Base-by-base conservation (phyloP, 2,113 vertebrate genomes). In the Oreotrochilus melanogaster region DNA sequence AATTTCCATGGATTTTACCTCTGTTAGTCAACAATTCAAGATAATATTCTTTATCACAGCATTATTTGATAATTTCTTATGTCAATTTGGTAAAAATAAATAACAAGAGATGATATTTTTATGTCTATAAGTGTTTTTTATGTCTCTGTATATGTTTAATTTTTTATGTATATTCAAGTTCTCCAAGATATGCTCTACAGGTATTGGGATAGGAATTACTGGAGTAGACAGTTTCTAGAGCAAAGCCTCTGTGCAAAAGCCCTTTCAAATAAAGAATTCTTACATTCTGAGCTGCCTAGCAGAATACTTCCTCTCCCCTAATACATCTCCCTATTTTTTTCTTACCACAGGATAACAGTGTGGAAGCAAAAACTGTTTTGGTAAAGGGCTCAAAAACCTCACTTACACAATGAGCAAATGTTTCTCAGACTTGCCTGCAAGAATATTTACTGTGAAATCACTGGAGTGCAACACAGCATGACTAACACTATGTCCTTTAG, bases 371-470 rank as follows among this genome's bases (percentile, higher is more conserved):
- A 84, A 51, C 57, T 5, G 1, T 48, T 35, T 30, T 88, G 25
- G 37, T 60, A 54, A 82, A 86, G 23, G 57, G 48, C 48, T 58
- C 23, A 61, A 28, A 81, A 89, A 91, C 50, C 69, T 51, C 15
- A 60, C 35, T 93, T 93, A 33, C 0, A 81, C 1, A 4, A 78
- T 35, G 24, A 71, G 56, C 39, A 92, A 93, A 60, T 65, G 27
- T 69, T 95, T 92, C 62, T 91, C 70, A 89, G 53, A 35, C 28
- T 75, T 0, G 1, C 28, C 87, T 91, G 35, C n/a, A 58, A 71
- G n/a, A 22, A 78, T 92, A 84, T 85, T 87, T 87, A 72, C 86
- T 87, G 93, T 91, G 80, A 87, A 96, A 95, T 92, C 80, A 69
- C 53, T 61, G 60, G 24, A 65, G 73, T 42, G 50, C 33, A 85